A percentile compares a stretch with the other conserved stretches of the same genome.
These are phyloP conservation scores for Leptonema lineaticorne DNA, from an alignment of 1,140 invertebrate genomes.

Conservation along the genomic window DNA sequence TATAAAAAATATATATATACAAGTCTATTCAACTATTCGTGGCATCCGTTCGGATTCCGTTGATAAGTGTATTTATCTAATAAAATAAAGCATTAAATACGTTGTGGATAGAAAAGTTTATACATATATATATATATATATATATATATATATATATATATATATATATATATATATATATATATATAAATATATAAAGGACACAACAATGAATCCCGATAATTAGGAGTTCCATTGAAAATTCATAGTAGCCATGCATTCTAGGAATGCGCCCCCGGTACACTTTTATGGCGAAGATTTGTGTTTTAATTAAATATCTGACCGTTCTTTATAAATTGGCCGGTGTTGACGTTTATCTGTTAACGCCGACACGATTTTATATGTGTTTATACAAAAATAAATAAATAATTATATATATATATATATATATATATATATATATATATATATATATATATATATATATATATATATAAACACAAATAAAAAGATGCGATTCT, in stretches of 20 bases:
- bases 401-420: too few relatives aligned
- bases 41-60: background rate
- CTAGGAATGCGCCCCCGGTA: background rate
- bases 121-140: slow-evolving; percentile 7
- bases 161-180: slow-evolving; percentile 25
- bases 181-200: slow-evolving; percentile 15
- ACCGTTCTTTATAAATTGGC: background rate
- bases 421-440: too few relatives aligned
- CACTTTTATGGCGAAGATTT: background rate
- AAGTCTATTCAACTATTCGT: background rate
- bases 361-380: too few relatives aligned
- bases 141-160: slow-evolving; percentile 26
- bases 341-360: too few relatives aligned
- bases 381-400: too few relatives aligned
- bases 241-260: background rate
- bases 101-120: too few relatives aligned
- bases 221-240: background rate
- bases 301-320: background rate
- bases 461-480: too few relatives aligned
- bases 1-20: too few relatives aligned
- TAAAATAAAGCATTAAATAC: too few relatives aligned
- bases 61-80: too few relatives aligned
- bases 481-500: too few relatives aligned
- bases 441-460: too few relatives aligned
- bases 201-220: background rate